A percentile compares a stretch with the other conserved stretches of the same genome.
phyloP scores from a whole-genome alignment of 2,888 invertebrate species.

The Dendrolimus pini region DNA sequence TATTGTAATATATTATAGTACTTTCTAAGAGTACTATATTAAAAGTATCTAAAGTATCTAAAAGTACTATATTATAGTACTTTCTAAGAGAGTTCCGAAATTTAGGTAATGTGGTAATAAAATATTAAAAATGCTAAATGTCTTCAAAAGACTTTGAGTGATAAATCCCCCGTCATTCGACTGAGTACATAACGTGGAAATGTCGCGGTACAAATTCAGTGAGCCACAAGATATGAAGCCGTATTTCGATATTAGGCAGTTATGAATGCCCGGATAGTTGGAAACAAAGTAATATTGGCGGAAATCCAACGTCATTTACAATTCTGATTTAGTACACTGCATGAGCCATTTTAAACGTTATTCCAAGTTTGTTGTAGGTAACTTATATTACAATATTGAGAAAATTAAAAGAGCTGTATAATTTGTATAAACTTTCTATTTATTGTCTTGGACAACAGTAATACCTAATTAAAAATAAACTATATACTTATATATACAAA shows the following conservation, averaged over 20 bases:
- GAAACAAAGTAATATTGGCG: slow-evolving; percentile 63
- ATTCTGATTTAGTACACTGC: slow-evolving; percentile 56
- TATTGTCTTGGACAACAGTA: too few relatives aligned
- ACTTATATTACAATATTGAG: background rate
- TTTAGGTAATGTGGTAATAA: background rate
- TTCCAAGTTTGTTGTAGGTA: slow-evolving; percentile 17
- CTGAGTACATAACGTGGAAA: slow-evolving; percentile 1
- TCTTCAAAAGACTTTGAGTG: background rate
- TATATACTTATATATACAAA: too few relatives aligned
- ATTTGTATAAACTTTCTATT: background rate
- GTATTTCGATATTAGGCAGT: slow-evolving; percentile 43
- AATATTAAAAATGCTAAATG: background rate
- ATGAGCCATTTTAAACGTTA: slow-evolving; percentile 47
- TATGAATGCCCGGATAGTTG: slow-evolving; percentile 45
- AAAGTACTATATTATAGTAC: too few relatives aligned
- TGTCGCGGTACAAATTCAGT: slow-evolving; percentile 8
- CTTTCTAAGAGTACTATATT: too few relatives aligned
- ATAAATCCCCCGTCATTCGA: slow-evolving; percentile 1
- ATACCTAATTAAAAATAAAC: too few relatives aligned
- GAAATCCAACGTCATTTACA: slow-evolving; percentile 61
- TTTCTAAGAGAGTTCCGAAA: too few relatives aligned
- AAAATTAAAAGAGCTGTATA: too few relatives aligned
- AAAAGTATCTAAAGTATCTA: too few relatives aligned
- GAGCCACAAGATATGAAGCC: slow-evolving; percentile 25
- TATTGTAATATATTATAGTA: too few relatives aligned